A percentile compares a stretch with the other conserved stretches of the same genome.
phyloP scores from a whole-genome alignment of 2,888 invertebrate genomes.

The Yponomeuta cagnagella region DNA sequence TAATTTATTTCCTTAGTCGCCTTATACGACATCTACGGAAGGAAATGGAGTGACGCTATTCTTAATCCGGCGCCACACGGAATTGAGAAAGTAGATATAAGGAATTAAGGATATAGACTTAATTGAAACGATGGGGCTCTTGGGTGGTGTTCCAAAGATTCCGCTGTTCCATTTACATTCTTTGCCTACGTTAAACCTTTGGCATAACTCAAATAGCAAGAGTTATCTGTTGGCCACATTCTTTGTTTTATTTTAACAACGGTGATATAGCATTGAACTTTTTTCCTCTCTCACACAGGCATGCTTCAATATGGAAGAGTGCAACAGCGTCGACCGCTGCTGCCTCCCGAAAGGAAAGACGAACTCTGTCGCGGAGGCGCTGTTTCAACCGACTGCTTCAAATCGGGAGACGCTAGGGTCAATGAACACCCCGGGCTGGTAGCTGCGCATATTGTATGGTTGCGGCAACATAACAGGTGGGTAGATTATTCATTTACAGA shows the following conservation, averaged over 20 bases:
- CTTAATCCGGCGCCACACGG: too few relatives aligned
- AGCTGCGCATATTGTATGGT: slow-evolving; percentile 84
- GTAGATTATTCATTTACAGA: not conserved
- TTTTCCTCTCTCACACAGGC: slow-evolving; percentile 31
- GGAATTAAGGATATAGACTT: too few relatives aligned
- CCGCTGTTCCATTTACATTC: not conserved
- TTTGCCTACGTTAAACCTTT: too few relatives aligned
- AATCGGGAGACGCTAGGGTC: slow-evolving; percentile 85
- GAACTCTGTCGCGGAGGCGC: slow-evolving; percentile 84
- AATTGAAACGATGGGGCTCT: not conserved
- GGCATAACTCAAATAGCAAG: too few relatives aligned
- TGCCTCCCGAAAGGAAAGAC: slow-evolving; percentile 75
- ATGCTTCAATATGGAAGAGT: slow-evolving; percentile 80
- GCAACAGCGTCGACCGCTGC: slow-evolving; percentile 74
- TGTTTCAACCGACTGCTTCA: slow-evolving; percentile 83
- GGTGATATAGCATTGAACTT: too few relatives aligned
- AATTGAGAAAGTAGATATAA: too few relatives aligned
- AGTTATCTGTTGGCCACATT: not conserved
- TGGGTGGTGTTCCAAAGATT: not conserved
- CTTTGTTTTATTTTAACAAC: not conserved
- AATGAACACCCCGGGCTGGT: slow-evolving; percentile 88
- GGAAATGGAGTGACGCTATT: too few relatives aligned
- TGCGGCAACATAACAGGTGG: slow-evolving; percentile 82
- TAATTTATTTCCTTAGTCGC: too few relatives aligned
- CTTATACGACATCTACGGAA: too few relatives aligned